Conservation (phyloP, 2,888 invertebrate species). For the Microctonus aethiopoides region DNA sequence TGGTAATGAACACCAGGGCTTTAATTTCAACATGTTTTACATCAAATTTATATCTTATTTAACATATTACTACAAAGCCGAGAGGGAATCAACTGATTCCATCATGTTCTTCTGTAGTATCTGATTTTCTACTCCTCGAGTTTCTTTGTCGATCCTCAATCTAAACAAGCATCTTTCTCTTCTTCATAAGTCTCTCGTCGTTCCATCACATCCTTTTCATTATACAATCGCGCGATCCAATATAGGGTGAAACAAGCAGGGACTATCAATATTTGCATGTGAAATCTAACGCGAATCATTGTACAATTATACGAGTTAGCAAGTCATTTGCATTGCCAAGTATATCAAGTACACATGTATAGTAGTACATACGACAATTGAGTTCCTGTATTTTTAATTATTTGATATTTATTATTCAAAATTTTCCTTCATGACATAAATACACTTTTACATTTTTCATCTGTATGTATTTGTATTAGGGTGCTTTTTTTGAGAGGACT, state of each 20-base stretch:
- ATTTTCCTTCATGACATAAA: not conserved
- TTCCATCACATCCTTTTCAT: not conserved
- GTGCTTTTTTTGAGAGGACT: too few relatives aligned
- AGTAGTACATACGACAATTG: not conserved
- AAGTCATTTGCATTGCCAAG: constrained; percentile 27
- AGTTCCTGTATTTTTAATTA: not conserved
- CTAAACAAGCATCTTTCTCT: constrained; percentile 38
- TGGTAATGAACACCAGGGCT: too few relatives aligned
- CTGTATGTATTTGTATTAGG: too few relatives aligned
- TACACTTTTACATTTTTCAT: not conserved
- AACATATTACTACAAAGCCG: too few relatives aligned
- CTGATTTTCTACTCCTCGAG: constrained; percentile 10
- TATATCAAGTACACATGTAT: not conserved
- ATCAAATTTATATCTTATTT: not conserved
- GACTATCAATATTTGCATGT: constrained; percentile 36
- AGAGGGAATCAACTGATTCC: too few relatives aligned
- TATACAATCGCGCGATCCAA: not conserved
- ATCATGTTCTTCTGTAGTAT: too few relatives aligned
- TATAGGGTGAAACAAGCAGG: not conserved
- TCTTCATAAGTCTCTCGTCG: constrained; percentile 33
- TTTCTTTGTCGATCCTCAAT: constrained; percentile 34
- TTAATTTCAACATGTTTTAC: not conserved
- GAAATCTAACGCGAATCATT: constrained; percentile 29
- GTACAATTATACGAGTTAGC: constrained; percentile 12
- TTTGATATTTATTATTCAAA: not conserved